Conservation (phyloP, 2,888 invertebrate species). For the Polydrusus cervinus region DNA sequence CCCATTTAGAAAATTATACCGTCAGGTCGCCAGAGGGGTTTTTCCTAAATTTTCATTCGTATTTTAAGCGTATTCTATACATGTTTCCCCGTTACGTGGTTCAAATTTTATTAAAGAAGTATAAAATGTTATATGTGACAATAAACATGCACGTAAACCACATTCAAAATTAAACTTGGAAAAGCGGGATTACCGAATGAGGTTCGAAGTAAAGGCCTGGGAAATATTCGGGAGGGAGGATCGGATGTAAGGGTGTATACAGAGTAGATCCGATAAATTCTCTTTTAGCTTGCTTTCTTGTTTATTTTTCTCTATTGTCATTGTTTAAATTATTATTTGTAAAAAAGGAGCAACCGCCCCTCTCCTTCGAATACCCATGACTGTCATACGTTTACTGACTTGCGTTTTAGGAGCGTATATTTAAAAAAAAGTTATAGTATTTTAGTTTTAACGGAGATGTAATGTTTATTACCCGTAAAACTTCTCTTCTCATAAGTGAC, state of each 20-base stretch:
- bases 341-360: no score
- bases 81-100: conserved; percentile 40
- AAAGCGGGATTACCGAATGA: conserved; percentile 61
- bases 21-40: conserved; percentile 50
- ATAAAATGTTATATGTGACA: conserved; percentile 56
- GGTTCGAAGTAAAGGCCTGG: conserved; percentile 62
- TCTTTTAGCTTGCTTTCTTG: not conserved
- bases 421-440: no score
- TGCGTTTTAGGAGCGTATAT: no score
- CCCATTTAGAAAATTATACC: conserved; percentile 52
- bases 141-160: conserved; percentile 59
- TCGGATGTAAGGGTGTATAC: conserved; percentile 35
- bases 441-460: no score
- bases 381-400: no score
- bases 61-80: conserved; percentile 50
- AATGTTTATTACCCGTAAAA: no score
- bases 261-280: conserved; percentile 23
- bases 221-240: conserved; percentile 56
- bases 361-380: no score
- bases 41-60: conserved; percentile 47
- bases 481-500: no score
- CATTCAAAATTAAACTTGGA: conserved; percentile 64
- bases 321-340: not conserved
- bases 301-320: not conserved
- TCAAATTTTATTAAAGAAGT: conserved; percentile 56